These are phyloP conservation scores for Dryas iulia DNA, from an alignment of 1,140 invertebrate species.

Conservation along the genomic window DNA sequence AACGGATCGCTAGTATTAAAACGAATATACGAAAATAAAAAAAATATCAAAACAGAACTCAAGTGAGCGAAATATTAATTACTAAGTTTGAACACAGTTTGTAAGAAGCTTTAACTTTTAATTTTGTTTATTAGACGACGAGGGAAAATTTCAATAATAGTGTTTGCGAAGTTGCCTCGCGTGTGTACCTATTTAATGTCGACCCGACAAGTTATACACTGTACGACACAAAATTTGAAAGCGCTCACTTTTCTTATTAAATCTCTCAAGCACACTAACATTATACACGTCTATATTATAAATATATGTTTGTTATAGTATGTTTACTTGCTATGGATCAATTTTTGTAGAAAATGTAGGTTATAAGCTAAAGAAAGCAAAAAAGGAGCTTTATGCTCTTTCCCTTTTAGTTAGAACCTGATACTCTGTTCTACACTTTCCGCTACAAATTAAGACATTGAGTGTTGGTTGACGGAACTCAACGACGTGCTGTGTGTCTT, in stretches of 20 bases:
- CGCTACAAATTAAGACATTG: background rate
- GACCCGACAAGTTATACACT: conserved; percentile 26
- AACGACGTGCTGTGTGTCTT: no score
- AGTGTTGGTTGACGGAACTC: background rate
- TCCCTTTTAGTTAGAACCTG: no score
- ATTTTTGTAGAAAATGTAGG: no score
- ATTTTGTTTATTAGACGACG: conserved; percentile 38
- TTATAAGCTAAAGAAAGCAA: no score
- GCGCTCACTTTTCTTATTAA: conserved; percentile 18
- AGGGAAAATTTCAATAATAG: conserved; percentile 36
- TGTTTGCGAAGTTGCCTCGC: conserved; percentile 28
- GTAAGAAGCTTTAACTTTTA: conserved; percentile 34
- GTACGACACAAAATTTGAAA: conserved; percentile 13
- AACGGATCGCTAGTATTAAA: no score
- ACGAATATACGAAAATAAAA: background rate
- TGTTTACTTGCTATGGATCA: no score
- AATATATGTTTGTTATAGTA: no score
- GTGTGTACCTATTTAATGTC: conserved; percentile 38
- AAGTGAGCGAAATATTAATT: conserved; percentile 28
- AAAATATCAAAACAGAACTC: background rate
- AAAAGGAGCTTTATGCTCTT: no score
- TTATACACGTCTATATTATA: no score
- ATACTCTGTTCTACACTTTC: background rate
- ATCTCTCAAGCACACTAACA: background rate
- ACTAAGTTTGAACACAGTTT: conserved; percentile 26